Evolutionary conservation across 2,113 vertebrate species (phyloP), one percentile per base, ranked within the genome.

Genomic region (Taxidea taxus): DNA sequence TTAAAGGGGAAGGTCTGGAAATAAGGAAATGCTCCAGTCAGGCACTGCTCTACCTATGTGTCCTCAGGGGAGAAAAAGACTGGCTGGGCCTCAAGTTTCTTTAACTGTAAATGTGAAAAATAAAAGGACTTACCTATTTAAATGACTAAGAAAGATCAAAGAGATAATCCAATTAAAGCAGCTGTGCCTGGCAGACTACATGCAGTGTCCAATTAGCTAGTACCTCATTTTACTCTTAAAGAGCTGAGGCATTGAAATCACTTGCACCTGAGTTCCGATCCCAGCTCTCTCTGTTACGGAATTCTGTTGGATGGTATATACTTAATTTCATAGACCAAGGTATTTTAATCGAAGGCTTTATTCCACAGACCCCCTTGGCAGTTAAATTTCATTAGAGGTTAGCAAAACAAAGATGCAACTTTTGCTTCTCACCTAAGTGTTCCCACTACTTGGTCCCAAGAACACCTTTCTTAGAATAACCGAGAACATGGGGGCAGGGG

Each of bases 31-130:
- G 42, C 68, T 60, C 86, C 31, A 42, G 37, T 12, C 27, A 20
- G 29, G 31, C 60, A 4, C 8, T 56, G 77, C 62, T 68, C 31
- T 49, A 88, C 94, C 72, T 74, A 51, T 37, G 87, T 72, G 60
- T 91, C 72, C 86, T 93, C 83, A 34, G 25, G 90, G n/a, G 42
- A 90, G 68, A 84, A n/a, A 62, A 11, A 74, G 37, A 15, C 49
- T 27, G n/a, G 27, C 56, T 66, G 74, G 82, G 90, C 51, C 91
- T 96, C 70, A 60, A 60, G 77, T 94, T 94, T 92, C 93, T 66
- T 74, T n/a, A 80, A 95, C 25, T 49, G 77, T 77, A 90, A 94
- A n/a, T 5, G 74, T 23, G 31, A 54, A 90, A 87, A 58, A 94
- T 87, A 75, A 68, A 90, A 93, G n/a, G n/a, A 75, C 34, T 81